Evolutionary conservation across 2,113 vertebrate genomes (phyloP).

Genomic region (Speoplatyrhinus poulsoni): DNA sequence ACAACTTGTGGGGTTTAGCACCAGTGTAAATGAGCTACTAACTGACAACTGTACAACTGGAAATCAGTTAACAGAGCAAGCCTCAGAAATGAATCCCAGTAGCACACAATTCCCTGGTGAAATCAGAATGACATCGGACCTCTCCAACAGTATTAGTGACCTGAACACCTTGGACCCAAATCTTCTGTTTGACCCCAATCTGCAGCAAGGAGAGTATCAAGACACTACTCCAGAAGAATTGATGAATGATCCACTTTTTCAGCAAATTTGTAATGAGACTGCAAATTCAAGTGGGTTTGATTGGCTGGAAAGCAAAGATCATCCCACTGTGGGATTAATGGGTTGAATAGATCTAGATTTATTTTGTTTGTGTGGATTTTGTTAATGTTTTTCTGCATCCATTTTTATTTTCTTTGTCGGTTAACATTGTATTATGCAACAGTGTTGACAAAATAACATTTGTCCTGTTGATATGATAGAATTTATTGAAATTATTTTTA

Average conservation of each 20-base stretch:
- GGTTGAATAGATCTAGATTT: slow-evolving; percentile 77
- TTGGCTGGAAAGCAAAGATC: slow-evolving; percentile 98
- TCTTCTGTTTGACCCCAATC: slow-evolving; percentile 95
- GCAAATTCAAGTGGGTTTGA: slow-evolving; percentile 92
- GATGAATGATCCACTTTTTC: slow-evolving; percentile 93
- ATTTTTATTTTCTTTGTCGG: background rate
- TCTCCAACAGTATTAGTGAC: slow-evolving; percentile 95
- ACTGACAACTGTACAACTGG: slow-evolving; percentile 81
- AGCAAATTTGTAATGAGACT: slow-evolving; percentile 92
- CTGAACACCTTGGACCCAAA: slow-evolving; percentile 94
- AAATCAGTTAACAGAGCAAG: slow-evolving; percentile 85
- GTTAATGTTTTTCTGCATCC: slow-evolving; percentile 57
- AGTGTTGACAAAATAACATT: slow-evolving; percentile 84
- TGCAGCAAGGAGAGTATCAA: slow-evolving; percentile 93
- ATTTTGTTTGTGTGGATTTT: slow-evolving; percentile 39
- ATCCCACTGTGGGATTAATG: slow-evolving; percentile 96
- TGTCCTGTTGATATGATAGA: slow-evolving; percentile 93
- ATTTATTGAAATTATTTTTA: slow-evolving; percentile 82
- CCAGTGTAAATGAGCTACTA: slow-evolving; percentile 89
- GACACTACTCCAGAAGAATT: slow-evolving; percentile 89
- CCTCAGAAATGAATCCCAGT: slow-evolving; percentile 80
- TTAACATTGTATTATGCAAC: slow-evolving; percentile 78
- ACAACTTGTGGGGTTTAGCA: slow-evolving; percentile 87
- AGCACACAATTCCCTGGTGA: slow-evolving; percentile 86
- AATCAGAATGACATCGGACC: slow-evolving; percentile 92